phyloP scores from a whole-genome alignment of 2,888 invertebrate species.

The Drosophila multiciliata region DNA sequence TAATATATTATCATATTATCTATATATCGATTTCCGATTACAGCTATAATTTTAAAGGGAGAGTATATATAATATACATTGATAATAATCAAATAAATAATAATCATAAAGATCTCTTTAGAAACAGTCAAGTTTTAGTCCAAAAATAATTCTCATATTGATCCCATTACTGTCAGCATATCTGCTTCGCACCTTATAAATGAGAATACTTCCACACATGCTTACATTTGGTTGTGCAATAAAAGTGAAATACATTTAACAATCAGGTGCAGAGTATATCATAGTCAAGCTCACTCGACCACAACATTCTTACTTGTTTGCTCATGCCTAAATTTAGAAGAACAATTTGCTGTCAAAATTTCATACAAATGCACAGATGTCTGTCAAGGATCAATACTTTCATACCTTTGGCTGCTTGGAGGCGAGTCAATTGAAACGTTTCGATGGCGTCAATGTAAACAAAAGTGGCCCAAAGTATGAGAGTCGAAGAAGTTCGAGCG shows the following conservation, averaged over 20 bases:
- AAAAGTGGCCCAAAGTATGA: constrained; percentile 30
- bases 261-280: background rate
- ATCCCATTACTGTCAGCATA: background rate
- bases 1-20: too few relatives aligned
- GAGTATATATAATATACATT: too few relatives aligned
- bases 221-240: background rate
- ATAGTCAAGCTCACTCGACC: background rate
- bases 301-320: background rate
- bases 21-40: background rate
- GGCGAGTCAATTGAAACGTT: constrained; percentile 54
- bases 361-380: constrained; percentile 2
- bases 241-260: background rate
- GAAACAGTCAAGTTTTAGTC: background rate
- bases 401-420: constrained; percentile 28
- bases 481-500: constrained; percentile 31
- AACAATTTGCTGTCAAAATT: constrained; percentile 5
- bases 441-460: constrained; percentile 70
- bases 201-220: background rate
- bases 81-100: background rate
- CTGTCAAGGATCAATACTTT: constrained; percentile 13
- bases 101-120: background rate
- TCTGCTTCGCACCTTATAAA: background rate
- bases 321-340: background rate
- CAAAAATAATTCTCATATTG: background rate
- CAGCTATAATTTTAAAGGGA: background rate